phyloP scores from a whole-genome alignment of 37 sponge, comb jelly and placozoan genomes.

The Cliona cf. orientalis region DNA sequence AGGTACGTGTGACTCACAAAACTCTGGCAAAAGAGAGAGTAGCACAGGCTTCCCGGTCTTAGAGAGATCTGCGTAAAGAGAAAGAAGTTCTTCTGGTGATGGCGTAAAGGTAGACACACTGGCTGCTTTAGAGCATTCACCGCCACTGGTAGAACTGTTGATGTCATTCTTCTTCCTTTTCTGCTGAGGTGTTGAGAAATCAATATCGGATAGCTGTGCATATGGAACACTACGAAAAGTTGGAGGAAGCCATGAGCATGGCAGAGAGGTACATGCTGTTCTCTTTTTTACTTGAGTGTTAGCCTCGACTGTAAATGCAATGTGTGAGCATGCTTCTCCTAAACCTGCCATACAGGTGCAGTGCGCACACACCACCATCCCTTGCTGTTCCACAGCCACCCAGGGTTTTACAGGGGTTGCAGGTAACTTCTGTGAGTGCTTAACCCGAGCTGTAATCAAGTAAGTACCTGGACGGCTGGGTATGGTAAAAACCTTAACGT shows the following conservation, averaged over 20 bases:
- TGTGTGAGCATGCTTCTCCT: too few relatives aligned
- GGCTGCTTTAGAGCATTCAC: not conserved
- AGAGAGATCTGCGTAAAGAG: slow-evolving; percentile 21
- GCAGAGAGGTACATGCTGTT: too few relatives aligned
- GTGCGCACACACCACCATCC: too few relatives aligned
- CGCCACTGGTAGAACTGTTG: not conserved
- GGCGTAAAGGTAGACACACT: slow-evolving; percentile 6
- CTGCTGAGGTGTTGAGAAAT: slow-evolving; percentile 41
- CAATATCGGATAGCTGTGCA: slow-evolving; percentile 40
- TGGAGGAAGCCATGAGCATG: too few relatives aligned
- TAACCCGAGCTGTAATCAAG: too few relatives aligned
- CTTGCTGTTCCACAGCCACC: slow-evolving; percentile 39
- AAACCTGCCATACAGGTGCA: too few relatives aligned
- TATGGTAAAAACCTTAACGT: not conserved
- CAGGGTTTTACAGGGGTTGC: slow-evolving; percentile 23
- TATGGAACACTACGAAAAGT: not conserved
- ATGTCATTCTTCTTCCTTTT: slow-evolving; percentile 10
- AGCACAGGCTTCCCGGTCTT: slow-evolving; percentile 41
- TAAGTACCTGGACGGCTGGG: too few relatives aligned
- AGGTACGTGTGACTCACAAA: slow-evolving; percentile 41
- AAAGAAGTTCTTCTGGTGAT: slow-evolving; percentile 29
- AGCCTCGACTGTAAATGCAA: too few relatives aligned
- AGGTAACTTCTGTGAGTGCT: slow-evolving; percentile 6
- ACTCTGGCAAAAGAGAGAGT: slow-evolving; percentile 53
- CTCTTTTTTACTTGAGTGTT: too few relatives aligned